Percentiles rank a stretch among this genome's conserved stretches.
These are phyloP conservation scores for Apolygus lucorum DNA, from an alignment of 1,140 invertebrate genomes.

Conservation along the genomic window DNA sequence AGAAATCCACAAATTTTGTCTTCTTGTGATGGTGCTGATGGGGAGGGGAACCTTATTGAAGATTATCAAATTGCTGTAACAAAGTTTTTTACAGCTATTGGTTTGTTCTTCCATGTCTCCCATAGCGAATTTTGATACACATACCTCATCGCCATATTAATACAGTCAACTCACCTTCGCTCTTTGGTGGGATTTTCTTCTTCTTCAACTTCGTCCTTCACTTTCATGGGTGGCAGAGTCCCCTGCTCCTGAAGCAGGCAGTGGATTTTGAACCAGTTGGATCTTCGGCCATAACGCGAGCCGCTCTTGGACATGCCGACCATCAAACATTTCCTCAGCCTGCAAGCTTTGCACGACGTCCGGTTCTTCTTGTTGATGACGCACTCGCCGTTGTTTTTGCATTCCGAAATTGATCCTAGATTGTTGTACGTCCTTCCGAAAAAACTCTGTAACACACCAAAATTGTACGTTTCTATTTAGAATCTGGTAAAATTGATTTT, in stretches of 20 bases:
- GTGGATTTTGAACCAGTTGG: conserved; percentile 56
- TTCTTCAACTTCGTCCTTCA: background rate
- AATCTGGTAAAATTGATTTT: no score
- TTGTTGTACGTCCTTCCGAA: conserved; percentile 58
- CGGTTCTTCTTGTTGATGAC: conserved; percentile 54
- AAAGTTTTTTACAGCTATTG: no score
- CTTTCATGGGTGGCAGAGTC: background rate
- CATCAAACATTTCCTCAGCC: conserved; percentile 51
- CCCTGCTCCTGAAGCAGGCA: conserved; percentile 47
- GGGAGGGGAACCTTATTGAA: no score
- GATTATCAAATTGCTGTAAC: no score
- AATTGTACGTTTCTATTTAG: no score
- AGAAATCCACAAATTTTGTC: no score
- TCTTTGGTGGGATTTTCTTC: background rate
- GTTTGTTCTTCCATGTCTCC: no score
- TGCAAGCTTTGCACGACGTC: conserved; percentile 57
- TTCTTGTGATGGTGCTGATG: no score
- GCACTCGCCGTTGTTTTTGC: conserved; percentile 51
- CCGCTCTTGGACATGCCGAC: conserved; percentile 57
- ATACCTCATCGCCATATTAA: no score
- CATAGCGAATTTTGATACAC: no score
- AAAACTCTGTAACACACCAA: conserved; percentile 48
- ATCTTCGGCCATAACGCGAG: conserved; percentile 47
- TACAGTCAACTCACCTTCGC: background rate
- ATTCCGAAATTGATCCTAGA: conserved; percentile 45